Conservation (phyloP, 2,113 vertebrate species). For the Arizona elegans region DNA sequence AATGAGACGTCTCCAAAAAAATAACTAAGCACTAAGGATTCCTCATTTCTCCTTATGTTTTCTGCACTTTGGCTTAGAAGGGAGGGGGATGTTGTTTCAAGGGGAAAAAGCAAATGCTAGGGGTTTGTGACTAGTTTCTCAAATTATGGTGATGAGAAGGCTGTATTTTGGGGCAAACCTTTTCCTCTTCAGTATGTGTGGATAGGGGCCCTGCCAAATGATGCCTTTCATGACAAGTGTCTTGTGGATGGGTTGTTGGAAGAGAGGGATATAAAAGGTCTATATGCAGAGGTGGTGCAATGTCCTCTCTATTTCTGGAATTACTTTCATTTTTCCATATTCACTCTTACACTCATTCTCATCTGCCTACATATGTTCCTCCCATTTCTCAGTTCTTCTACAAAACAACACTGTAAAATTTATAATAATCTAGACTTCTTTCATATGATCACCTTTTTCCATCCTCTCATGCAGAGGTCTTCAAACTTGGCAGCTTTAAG, state of each 20-base stretch:
- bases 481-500: no score
- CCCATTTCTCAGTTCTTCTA: background rate
- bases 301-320: background rate
- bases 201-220: background rate
- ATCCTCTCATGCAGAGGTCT: background rate
- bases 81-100: background rate
- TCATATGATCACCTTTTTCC: background rate
- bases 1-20: no score
- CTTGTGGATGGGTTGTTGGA: background rate
- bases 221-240: background rate
- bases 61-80: background rate
- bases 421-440: background rate
- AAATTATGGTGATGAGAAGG: background rate
- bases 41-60: background rate
- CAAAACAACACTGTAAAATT: background rate
- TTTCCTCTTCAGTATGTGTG: background rate
- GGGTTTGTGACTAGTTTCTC: background rate
- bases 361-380: background rate
- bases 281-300: background rate
- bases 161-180: background rate
- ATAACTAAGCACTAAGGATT: background rate
- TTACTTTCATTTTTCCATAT: background rate
- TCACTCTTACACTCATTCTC: background rate
- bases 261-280: background rate
- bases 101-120: background rate